Evolutionary conservation across 2,888 invertebrate genomes (phyloP).

Genomic region (Caenorhabditis sp.): DNA sequence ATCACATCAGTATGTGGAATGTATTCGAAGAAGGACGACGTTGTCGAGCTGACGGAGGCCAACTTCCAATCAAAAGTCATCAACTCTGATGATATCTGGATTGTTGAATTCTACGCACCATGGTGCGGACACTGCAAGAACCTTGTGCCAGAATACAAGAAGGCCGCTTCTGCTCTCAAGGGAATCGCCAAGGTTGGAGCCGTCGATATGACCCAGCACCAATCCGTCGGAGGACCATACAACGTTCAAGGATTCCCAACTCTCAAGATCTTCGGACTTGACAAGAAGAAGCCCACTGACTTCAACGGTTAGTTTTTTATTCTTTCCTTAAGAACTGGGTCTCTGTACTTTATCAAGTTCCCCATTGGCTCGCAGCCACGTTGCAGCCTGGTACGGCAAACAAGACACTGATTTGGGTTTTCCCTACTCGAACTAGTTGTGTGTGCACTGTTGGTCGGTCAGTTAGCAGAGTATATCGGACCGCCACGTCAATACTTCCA

Average conservation of each 20-base stretch:
- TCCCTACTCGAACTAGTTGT: slow-evolving; percentile 44
- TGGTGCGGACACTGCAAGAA: slow-evolving; percentile 90
- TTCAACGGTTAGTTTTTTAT: slow-evolving; percentile 86
- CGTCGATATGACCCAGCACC: slow-evolving; percentile 93
- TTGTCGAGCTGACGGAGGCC: slow-evolving; percentile 90
- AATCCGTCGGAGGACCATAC: slow-evolving; percentile 89
- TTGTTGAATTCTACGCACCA: slow-evolving; percentile 96
- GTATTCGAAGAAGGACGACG: slow-evolving; percentile 84
- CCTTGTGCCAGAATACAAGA: slow-evolving; percentile 94
- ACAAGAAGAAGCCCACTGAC: slow-evolving; percentile 91
- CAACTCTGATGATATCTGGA: slow-evolving; percentile 92
- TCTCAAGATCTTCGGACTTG: slow-evolving; percentile 93
- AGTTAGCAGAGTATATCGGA: neutral
- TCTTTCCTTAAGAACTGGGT: neutral
- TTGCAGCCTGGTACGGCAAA: slow-evolving; percentile 40
- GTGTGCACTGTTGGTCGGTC: slow-evolving; percentile 49
- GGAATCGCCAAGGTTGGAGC: slow-evolving; percentile 96
- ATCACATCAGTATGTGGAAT: slow-evolving; percentile 57
- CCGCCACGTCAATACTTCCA: neutral
- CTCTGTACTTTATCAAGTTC: slow-evolving; percentile 13
- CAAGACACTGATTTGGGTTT: slow-evolving; percentile 35
- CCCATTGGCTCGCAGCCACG: slow-evolving; percentile 5
- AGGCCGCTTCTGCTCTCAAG: slow-evolving; percentile 94
- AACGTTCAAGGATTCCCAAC: slow-evolving; percentile 95
- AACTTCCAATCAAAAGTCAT: slow-evolving; percentile 93